phyloP scores from a whole-genome alignment of 2,888 invertebrate species.

The Chloromyia formosa region DNA sequence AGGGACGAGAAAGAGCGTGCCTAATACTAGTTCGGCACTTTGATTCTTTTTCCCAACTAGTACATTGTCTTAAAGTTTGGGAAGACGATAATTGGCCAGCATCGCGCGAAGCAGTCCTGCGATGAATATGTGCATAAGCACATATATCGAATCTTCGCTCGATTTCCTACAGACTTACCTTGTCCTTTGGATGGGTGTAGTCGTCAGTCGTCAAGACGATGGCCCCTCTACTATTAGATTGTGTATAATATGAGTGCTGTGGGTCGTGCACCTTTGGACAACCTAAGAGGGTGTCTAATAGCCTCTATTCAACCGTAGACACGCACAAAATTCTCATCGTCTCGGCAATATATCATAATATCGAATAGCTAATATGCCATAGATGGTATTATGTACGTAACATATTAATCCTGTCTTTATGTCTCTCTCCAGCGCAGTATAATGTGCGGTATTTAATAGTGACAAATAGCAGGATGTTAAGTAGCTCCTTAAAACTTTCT shows the following conservation, averaged over 20 bases:
- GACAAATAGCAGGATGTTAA: slow-evolving; percentile 31
- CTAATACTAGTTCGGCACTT: slow-evolving; percentile 10
- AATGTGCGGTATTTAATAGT: slow-evolving; percentile 31
- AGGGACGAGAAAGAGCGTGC: neutral
- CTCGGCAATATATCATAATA: slow-evolving; percentile 36
- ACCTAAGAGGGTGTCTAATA: neutral
- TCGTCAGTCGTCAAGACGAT: too few species aligned
- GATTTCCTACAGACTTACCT: neutral
- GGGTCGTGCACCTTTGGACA: too few species aligned
- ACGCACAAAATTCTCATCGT: slow-evolving; percentile 27
- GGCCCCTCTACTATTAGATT: too few species aligned
- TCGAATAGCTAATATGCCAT: slow-evolving; percentile 30
- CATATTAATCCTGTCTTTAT: slow-evolving; percentile 34
- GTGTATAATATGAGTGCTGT: too few species aligned
- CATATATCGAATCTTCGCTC: slow-evolving; percentile 8
- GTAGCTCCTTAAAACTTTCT: slow-evolving; percentile 25
- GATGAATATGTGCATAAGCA: neutral
- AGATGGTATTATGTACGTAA: slow-evolving; percentile 30
- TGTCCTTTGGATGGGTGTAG: neutral
- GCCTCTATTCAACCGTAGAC: neutral
- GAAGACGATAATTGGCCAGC: slow-evolving; percentile 31
- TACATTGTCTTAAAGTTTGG: slow-evolving; percentile 25
- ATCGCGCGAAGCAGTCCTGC: slow-evolving; percentile 1
- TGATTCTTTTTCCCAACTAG: slow-evolving; percentile 33
- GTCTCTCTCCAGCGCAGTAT: slow-evolving; percentile 14